Evolutionary conservation across 2,888 invertebrate species (phyloP), one percentile per base, ranked within the genome.

Genomic region (Acleris holmiana): DNA sequence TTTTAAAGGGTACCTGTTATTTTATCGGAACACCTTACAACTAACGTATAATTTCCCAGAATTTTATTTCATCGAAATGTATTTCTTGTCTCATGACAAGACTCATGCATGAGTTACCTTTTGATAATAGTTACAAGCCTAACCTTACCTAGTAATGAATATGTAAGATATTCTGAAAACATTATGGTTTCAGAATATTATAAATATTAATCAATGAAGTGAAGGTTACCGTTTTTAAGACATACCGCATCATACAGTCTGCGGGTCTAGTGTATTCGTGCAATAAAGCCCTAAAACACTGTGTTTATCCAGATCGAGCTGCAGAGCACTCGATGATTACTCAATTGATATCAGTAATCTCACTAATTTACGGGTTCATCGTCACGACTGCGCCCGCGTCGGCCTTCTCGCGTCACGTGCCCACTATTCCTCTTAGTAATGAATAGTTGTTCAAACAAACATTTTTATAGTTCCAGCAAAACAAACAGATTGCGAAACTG

Each of bases 331-430:
- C 65, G 50, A 40, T 66, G 29, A 66, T 66, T 66, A 61, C 61
- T 66, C 61, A 53, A 66, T 61, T 61, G 56, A 53, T 57, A 66
- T 66, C 47, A 47, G 46, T 51, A 57, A 66, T 61, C 46, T 53
- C 18, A 55, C 56, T 65, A 65, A 61, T 68, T 71, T 66, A 65
- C 73, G 69, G 74, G 71, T 72, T 71, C 70, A 62, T 61, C 71
- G 74, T 80, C 78, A 79, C 78, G 79, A 77, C 67, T 70, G 10
- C 51, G 61, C 67, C 62, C 67, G 66, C 46, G 71, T 61, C 65
- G 64, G 65, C 58, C 65, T 63, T 68, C 68, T 67, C 69, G 29
- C 40, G 44, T 53, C 64, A 54, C 63, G 62, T 65, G 61, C 67
- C 67, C 61, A 67, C 65, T 66, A 69, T 68, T 68, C 67, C 67